These are phyloP conservation scores for Chrysolina oricalcia DNA, from an alignment of 2,888 invertebrate genomes.

Conservation along the genomic window DNA sequence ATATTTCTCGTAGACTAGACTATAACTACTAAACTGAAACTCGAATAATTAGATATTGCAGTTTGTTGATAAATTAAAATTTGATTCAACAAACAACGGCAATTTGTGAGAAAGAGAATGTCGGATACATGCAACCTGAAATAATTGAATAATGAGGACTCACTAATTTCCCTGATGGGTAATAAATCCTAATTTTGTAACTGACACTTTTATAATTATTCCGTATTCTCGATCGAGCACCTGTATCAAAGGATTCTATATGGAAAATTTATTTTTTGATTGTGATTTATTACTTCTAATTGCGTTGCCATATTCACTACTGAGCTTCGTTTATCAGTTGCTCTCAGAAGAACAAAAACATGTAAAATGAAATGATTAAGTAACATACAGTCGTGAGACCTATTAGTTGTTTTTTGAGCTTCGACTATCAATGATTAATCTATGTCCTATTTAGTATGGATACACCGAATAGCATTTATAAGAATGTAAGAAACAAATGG, in stretches of 20 bases:
- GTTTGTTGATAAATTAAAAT: conserved; percentile 11
- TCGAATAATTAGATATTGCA: neutral
- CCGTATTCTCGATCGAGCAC: conserved; percentile 34
- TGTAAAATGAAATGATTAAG: neutral
- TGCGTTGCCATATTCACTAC: conserved; percentile 24
- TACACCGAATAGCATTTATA: too few relatives aligned
- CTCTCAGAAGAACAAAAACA: neutral
- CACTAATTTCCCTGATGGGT: conserved; percentile 31
- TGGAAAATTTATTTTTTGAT: conserved; percentile 32
- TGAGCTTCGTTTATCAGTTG: neutral
- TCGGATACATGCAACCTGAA: neutral
- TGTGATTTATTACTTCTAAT: conserved; percentile 35
- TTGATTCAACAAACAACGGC: neutral
- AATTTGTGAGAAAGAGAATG: neutral
- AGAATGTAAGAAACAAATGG: too few relatives aligned
- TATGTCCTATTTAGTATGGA: neutral
- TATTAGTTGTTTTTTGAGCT: neutral
- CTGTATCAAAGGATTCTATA: conserved; percentile 33
- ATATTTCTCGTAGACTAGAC: too few relatives aligned
- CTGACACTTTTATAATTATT: conserved; percentile 32
- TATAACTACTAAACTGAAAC: neutral
- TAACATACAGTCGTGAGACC: neutral
- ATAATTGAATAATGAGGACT: conserved; percentile 27
- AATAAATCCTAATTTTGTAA: conserved; percentile 30
- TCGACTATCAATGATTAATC: neutral